phyloP scores from a whole-genome alignment of 2,888 invertebrate genomes.

The Caenorhabditis imperialis region DNA sequence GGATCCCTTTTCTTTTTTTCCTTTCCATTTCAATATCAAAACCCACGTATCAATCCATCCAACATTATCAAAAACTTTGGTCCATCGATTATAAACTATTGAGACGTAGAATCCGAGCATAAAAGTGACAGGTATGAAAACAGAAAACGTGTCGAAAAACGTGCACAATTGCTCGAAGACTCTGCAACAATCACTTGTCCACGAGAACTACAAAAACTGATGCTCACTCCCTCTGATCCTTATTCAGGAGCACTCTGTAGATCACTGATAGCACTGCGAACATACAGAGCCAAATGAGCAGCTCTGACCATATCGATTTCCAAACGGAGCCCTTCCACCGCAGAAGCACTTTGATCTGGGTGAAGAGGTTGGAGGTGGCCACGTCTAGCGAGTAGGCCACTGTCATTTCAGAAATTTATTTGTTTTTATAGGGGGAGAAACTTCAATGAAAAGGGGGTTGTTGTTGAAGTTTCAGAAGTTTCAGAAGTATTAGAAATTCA shows the following conservation, averaged over 20 bases:
- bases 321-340: slow-evolving; percentile 68
- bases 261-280: slow-evolving; percentile 56
- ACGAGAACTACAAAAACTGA: neutral
- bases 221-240: slow-evolving; percentile 62
- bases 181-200: slow-evolving; percentile 32
- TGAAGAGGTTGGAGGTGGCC: slow-evolving; percentile 66
- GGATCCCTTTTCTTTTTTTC: too few relatives aligned
- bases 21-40: neutral
- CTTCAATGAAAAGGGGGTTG: too few relatives aligned
- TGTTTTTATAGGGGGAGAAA: too few relatives aligned
- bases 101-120: slow-evolving; percentile 75
- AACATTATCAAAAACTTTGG: slow-evolving; percentile 69
- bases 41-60: slow-evolving; percentile 75
- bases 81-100: slow-evolving; percentile 68
- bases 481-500: too few relatives aligned
- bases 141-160: slow-evolving; percentile 72
- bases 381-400: slow-evolving; percentile 74
- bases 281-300: slow-evolving; percentile 62
- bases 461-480: too few relatives aligned
- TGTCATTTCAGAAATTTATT: too few relatives aligned
- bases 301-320: slow-evolving; percentile 63
- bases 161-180: slow-evolving; percentile 70
- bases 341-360: slow-evolving; percentile 65
- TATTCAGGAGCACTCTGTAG: slow-evolving; percentile 62
- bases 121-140: slow-evolving; percentile 73